Percentiles rank a stretch among this genome's conserved stretches.
Evolutionary conservation across 2,113 vertebrate genomes (phyloP).

Genomic region (Orcinus orca): DNA sequence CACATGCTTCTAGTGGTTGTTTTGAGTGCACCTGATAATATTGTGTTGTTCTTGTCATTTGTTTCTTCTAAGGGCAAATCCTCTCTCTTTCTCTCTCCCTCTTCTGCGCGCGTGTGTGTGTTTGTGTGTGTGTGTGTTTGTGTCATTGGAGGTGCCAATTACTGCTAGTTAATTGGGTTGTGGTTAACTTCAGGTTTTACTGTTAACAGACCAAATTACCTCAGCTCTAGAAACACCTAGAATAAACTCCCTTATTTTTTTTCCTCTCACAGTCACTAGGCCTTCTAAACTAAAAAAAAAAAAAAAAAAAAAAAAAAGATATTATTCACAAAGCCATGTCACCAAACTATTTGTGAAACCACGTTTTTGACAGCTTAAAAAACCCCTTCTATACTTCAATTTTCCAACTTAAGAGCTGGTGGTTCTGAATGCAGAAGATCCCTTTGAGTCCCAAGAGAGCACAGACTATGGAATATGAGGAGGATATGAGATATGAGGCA

Average conservation of each 20-base stretch:
- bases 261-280: neutral
- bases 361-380: neutral
- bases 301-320: too few species aligned
- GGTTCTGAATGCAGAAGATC: neutral
- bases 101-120: neutral
- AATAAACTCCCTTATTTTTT: constrained; percentile 28
- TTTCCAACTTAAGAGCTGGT: neutral
- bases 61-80: neutral
- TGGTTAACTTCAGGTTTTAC: constrained; percentile 37
- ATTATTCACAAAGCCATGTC: neutral
- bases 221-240: constrained; percentile 23
- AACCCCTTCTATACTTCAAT: constrained; percentile 5
- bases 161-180: neutral
- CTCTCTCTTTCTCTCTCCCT: neutral
- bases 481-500: neutral
- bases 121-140: neutral
- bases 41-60: neutral
- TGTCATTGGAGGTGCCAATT: neutral
- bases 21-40: neutral
- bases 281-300: neutral
- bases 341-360: constrained; percentile 17
- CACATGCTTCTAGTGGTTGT: neutral
- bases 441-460: neutral
- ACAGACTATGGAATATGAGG: neutral
- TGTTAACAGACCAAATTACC: neutral